Base-by-base conservation (phyloP, 1,140 invertebrate species). In the Coelopa frigida region DNA sequence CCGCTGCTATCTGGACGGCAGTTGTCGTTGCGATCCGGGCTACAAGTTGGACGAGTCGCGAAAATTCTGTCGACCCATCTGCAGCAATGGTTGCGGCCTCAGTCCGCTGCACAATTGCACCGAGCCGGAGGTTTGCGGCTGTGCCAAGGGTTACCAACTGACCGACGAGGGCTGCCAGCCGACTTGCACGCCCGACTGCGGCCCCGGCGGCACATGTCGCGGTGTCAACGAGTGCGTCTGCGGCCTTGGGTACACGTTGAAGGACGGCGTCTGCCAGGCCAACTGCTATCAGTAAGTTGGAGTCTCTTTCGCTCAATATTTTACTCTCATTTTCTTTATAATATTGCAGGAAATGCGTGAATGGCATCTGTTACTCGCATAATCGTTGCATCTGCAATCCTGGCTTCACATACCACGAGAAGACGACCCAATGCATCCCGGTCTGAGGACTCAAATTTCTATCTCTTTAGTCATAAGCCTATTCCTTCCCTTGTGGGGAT, bases 21-120 rank as follows among this genome's bases (percentile, higher is more conserved):
- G 63, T 1, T 80, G 84, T 58, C 67, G 73, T 4, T 86, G 84
- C 57, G 75, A 76, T 44, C 58, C 72, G 5, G 83, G 84, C 3
- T 85, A 75, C 58, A 74, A 68, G 27, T 57, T 80, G 44, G 76
- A 82, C 49, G 51, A 58, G 27, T 68, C 73, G 46, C 50, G 59
- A 0, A 58, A 63, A 43, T 68, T 58, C 32, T 77, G 76, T 49
- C 50, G 58, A 18, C 73, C 75, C 10, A 56, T 65, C 14, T 78
- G 76, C 50, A 56, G 59, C 17, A 54, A 55, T 5, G 53, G 50
- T 2, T 77, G 75, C 46, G 59, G 53, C 21, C 51, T 18, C 20
- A 66, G 56, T 44, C 41, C 41, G 3, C 40, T 56, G 0, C 59
- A 66, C 37, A 68, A 68, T 47, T 68, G 66, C 48, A 68, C 60